Conservation (phyloP, 2,113 vertebrate genomes). For the Poecilia latipinna region DNA sequence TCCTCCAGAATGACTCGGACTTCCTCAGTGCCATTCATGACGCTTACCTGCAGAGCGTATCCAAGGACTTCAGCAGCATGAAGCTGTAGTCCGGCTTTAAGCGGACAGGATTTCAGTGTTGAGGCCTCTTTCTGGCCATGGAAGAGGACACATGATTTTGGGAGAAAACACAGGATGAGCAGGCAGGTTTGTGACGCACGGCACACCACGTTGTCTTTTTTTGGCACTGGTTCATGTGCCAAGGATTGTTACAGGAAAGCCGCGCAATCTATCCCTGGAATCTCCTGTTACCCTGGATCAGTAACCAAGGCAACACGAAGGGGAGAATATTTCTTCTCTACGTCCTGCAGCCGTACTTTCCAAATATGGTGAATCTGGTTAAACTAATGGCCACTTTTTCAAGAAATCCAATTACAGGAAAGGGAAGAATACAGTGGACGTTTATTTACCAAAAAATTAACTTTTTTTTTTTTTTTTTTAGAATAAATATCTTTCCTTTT, state of each 20-base stretch:
- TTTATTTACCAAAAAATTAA: not conserved
- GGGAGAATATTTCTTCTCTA: not conserved
- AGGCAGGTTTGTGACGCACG: slow-evolving; percentile 11
- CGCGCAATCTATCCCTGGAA: not conserved
- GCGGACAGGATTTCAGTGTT: not conserved
- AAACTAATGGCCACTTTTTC: not conserved
- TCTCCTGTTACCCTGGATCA: not conserved
- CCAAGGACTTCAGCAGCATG: slow-evolving; percentile 87
- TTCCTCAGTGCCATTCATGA: slow-evolving; percentile 93
- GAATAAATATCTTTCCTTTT: not conserved
- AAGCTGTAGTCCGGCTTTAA: slow-evolving; percentile 82
- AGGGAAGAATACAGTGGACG: not conserved
- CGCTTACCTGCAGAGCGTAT: slow-evolving; percentile 90
- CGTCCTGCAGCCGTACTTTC: slow-evolving; percentile 9
- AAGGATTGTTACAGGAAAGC: not conserved
- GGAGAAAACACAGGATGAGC: not conserved
- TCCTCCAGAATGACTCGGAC: slow-evolving; percentile 87
- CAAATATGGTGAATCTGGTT: not conserved
- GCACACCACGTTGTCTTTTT: not conserved
- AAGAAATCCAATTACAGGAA: slow-evolving; percentile 5
- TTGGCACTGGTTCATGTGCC: not conserved
- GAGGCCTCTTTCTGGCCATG: not conserved
- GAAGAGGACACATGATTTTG: not conserved
- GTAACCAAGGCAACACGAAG: slow-evolving; percentile 1
- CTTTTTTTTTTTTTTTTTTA: not conserved